Evolutionary conservation across 1,140 invertebrate genomes (phyloP), one percentile per base, ranked within the genome.

Genomic region (Teleopsis dalmanni): DNA sequence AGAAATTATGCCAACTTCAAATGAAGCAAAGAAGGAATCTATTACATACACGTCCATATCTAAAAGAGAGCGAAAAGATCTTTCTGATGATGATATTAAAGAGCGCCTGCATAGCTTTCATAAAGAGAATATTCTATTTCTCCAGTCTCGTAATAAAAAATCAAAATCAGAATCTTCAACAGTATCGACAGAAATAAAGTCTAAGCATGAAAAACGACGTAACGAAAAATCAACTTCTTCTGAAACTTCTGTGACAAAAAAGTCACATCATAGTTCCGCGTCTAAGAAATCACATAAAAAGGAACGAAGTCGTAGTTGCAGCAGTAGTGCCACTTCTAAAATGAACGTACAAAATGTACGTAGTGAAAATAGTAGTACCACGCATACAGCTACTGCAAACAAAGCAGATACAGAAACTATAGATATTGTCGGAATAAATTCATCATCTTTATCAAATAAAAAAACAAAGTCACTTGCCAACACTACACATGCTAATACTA

Each of bases 141-240:
- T 79, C 26, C 77, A 79, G 53, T 78, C 77, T 10, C 71, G 77
- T 43, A 79, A 79, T 41, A 79, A 78, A 43, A 79, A 79, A 52
- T 71, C 57, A 5, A 56, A 52, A 54, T 48, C 16, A 44, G 44
- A 48, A 33, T 16, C 48, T 36, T 23, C 38, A 18, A 25, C 53
- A 52, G 38, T 42, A 52, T 31, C 50, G 56, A 40, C 22, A 43
- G 22, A 22, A 43, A 19, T 31, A 7, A 16, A 16, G 29, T 22
- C 16, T 3, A 19, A 42, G 13, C 25, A 16, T 11, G 16, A 11
- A 14, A 25, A 43, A 29, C n/a, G 23, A 42, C 4, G 19, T 43
- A 11, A 29, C 23, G 21, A 51, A 36, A 50, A 31, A 11, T 19
- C 29, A 29, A 33, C 18, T 8, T 41, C 36, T 9, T 27, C 25